Percentiles rank a stretch among this genome's conserved stretches.
Evolutionary conservation across 2,888 invertebrate species (phyloP).

Genomic region (Pristionchus entomophagus): DNA sequence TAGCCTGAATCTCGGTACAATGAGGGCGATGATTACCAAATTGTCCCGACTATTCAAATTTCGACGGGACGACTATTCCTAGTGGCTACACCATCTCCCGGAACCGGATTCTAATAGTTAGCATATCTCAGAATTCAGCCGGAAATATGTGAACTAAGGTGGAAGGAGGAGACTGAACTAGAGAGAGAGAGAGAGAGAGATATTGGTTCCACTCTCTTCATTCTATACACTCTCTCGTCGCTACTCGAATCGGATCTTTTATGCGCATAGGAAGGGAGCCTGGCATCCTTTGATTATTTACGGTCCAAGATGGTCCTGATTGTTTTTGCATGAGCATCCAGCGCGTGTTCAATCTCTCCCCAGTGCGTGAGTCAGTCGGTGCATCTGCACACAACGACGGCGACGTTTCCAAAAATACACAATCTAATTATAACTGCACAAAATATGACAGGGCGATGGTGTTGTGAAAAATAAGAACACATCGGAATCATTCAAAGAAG

Average conservation of each 20-base stretch:
- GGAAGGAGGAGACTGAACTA: background rate
- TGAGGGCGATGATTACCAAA: background rate
- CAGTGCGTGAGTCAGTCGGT: too few relatives aligned
- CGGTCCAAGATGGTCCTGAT: background rate
- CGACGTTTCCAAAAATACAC: too few relatives aligned
- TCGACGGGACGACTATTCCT: background rate
- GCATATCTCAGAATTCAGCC: background rate
- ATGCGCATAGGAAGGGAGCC: background rate
- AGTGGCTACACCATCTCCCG: background rate
- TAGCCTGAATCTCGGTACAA: background rate
- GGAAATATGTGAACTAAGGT: constrained; percentile 2
- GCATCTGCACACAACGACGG: too few relatives aligned
- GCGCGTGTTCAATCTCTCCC: too few relatives aligned
- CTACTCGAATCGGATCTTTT: background rate
- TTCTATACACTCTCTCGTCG: background rate
- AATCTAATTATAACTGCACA: too few relatives aligned
- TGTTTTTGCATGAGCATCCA: too few relatives aligned
- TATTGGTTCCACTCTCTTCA: background rate
- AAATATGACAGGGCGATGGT: too few relatives aligned
- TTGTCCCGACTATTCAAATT: background rate
- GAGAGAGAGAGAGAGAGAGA: too few relatives aligned
- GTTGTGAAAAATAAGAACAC: too few relatives aligned
- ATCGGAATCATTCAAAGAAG: too few relatives aligned
- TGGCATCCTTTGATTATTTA: background rate
- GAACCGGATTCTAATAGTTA: background rate